Base-by-base conservation (phyloP, 2,797 vertebrate genomes). In the Halcyon badia region DNA sequence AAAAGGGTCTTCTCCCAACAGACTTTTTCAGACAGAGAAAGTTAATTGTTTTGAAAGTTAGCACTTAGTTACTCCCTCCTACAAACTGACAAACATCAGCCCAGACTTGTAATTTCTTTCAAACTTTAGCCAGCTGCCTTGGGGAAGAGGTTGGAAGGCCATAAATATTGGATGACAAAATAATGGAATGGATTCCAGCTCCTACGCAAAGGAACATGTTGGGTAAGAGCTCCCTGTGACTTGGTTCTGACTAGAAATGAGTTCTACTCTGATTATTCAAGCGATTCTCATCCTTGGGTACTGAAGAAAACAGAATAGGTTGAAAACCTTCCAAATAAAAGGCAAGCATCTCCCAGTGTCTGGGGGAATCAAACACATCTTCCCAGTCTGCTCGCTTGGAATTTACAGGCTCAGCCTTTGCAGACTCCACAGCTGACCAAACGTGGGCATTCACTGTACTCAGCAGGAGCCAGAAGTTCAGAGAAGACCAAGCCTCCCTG, bases 111-210 rank as follows among this genome's bases (percentile, higher is more conserved):
- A 92, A 95, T 91, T 93, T 66, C 77, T 96, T 94, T 93, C 83
- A 93, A 94, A 86, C 72, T 54, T 49, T 25, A 96, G 93, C 62
- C 83, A 76, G 49, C 77, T 94, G 73, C 89, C 82, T 62, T 28
- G 51, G 83, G 78, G 77, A 93, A 94, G 80, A 84, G 56, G 39
- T 17, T 94, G 83, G 51, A 95, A 91, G 83, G 56, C 60, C 85
- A 66, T 87, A 89, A 97, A 93, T 90, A 82, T 3, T 89, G 83
- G 80, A 85, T 95, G 94, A 97, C 85, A 93, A 95, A 87, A 79
- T 16, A 26, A 85, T 90, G 88, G 96, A 93, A 90, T 0, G 1
- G 42, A 46, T 82, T 83, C 93, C 86, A 93, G 91, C 70, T 91
- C 87, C 91, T 90, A 88, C 48, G 6, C 89, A 87, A 24, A 84